phyloP scores from a whole-genome alignment of 92 coral and sea anemone species.

The Zoanthus sociatus region DNA sequence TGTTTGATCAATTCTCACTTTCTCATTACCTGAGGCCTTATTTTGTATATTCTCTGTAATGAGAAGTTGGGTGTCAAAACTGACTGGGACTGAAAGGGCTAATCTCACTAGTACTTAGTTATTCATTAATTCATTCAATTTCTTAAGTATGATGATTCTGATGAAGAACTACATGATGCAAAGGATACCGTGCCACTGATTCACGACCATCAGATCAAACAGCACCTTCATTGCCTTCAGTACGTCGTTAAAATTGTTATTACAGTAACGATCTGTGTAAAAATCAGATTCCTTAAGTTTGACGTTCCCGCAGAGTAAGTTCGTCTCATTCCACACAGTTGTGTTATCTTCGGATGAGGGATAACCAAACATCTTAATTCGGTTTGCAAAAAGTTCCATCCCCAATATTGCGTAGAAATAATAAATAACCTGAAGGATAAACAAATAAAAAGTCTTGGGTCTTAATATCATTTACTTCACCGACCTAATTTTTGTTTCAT shows the following conservation, averaged over 20 bases:
- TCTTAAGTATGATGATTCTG: too few relatives aligned
- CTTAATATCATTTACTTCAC: too few relatives aligned
- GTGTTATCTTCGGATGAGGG: slow-evolving; percentile 64
- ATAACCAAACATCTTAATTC: slow-evolving; percentile 68
- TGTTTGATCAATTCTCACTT: too few relatives aligned
- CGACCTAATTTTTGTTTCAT: too few relatives aligned
- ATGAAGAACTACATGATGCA: neutral
- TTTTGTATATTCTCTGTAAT: too few relatives aligned
- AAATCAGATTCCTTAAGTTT: slow-evolving; percentile 90
- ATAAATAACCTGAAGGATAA: slow-evolving; percentile 71
- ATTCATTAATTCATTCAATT: too few relatives aligned
- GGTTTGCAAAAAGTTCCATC: slow-evolving; percentile 86
- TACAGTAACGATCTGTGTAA: slow-evolving; percentile 84
- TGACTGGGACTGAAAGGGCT: too few relatives aligned
- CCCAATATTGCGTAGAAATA: slow-evolving; percentile 91
- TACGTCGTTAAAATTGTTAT: slow-evolving; percentile 87
- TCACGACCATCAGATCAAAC: slow-evolving; percentile 93
- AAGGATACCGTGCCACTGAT: slow-evolving; percentile 99
- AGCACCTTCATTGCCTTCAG: slow-evolving; percentile 84
- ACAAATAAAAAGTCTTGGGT: neutral
- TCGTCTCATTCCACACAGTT: slow-evolving; percentile 40
- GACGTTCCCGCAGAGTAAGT: slow-evolving; percentile 81
- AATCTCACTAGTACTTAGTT: neutral
- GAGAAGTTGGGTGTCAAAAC: too few relatives aligned
- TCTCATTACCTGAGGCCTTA: too few relatives aligned